phyloP scores from a whole-genome alignment of 2,888 invertebrate genomes.

The Pandemis corylana region DNA sequence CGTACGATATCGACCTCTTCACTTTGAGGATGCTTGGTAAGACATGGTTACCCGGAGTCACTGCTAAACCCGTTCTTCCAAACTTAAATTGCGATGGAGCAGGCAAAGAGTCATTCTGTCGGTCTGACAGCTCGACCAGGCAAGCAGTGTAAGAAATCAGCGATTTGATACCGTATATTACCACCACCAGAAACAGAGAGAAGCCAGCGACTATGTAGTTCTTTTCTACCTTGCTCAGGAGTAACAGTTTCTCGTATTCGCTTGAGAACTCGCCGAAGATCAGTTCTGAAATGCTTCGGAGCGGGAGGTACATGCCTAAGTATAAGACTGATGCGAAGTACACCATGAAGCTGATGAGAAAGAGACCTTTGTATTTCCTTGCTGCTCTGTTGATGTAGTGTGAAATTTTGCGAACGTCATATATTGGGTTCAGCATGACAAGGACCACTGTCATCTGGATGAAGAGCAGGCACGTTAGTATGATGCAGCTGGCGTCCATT shows the following conservation, averaged over 20 bases:
- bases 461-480: slow-evolving; percentile 61
- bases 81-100: slow-evolving; percentile 42
- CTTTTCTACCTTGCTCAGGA: slow-evolving; percentile 65
- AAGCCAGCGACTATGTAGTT: slow-evolving; percentile 74
- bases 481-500: slow-evolving; percentile 65
- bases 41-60: slow-evolving; percentile 45
- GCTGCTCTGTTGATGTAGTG: slow-evolving; percentile 52
- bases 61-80: slow-evolving; percentile 39
- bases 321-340: slow-evolving; percentile 67
- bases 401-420: slow-evolving; percentile 64
- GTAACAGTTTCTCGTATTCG: slow-evolving; percentile 59
- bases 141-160: slow-evolving; percentile 63
- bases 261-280: slow-evolving; percentile 53
- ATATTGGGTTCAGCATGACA: slow-evolving; percentile 68
- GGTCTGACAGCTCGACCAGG: slow-evolving; percentile 54
- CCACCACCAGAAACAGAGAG: slow-evolving; percentile 70
- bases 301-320: slow-evolving; percentile 67
- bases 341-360: slow-evolving; percentile 47
- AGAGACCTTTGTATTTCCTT: slow-evolving; percentile 51
- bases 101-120: slow-evolving; percentile 46
- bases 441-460: slow-evolving; percentile 68
- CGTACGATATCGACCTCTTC: slow-evolving; percentile 71
- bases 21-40: slow-evolving; percentile 63
- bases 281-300: slow-evolving; percentile 60
- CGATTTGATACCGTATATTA: slow-evolving; percentile 63